Base-by-base conservation (phyloP, 2,888 invertebrate species). In the Eugnorisma glareosa region DNA sequence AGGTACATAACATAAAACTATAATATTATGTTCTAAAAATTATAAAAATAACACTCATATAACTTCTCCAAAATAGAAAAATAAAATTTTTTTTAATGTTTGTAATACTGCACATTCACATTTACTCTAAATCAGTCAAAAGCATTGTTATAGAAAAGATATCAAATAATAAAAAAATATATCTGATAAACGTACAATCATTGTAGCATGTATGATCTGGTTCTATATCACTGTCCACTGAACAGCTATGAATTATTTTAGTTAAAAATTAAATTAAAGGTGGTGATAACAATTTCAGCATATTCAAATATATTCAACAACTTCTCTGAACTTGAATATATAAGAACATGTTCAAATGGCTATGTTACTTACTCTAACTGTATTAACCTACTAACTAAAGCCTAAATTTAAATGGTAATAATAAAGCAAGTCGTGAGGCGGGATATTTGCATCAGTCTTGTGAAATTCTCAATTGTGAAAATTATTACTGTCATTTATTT, bases 381-480 rank as follows among this genome's bases (percentile, higher is more conserved):
- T 92, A 91, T 94, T 93, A 93, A 92, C 92, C 94, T 96, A 95
- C 89, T 88, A 94, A 93, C 94, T 96, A 95, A 94, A 94, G 86
- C 90, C 94, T 96, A 94, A 93, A 92, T 95, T 94, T 95, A 95
- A 95, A 95, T 96, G 96, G 96, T 96, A 96, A 96, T 96, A 95
- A 96, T 96, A 96, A 96, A 96, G 96, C 96, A 96, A 96, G 96
- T 96, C 94, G 95, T 96, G 96, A 96, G 96, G 96, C 96, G 96
- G 96, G 96, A 96, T 95, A 96, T 96, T 96, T 96, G 96, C 96
- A 96, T 96, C 96, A 96, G 96, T 96, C 96, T 96, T 96, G 96
- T 96, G 96, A 95, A 96, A 95, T 95, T 96, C 93, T 96, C 95
- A 95, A 94, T 94, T 93, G 93, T 94, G 95, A 96, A 96, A 95